Base-by-base conservation (phyloP, 2,888 invertebrate genomes). In the Drosophila ustulata region DNA sequence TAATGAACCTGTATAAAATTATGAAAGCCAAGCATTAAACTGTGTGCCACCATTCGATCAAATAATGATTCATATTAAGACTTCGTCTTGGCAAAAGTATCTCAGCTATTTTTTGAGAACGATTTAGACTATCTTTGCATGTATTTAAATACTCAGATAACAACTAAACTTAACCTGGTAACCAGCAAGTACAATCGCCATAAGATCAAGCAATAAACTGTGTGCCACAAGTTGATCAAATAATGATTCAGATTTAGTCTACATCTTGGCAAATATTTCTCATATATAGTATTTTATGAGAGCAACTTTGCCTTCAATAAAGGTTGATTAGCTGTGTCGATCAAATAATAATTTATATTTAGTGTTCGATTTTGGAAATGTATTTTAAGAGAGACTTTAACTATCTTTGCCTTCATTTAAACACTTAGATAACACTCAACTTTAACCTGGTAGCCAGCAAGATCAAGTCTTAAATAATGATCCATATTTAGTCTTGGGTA, bases 1-100 rank as follows among this genome's bases (percentile, higher is more conserved):
- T 82, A 82, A 84, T 82, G 75, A 80, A 83, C 77, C 84, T 79
- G 72, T 83, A 80, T 3, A 41, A 41, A 72, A 66, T 67, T 71
- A 71, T 73, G 63, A 68, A 70, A 66, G 45, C 61, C 59, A 45
- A 39, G 30, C 50, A 65, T 57, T 13, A 41, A 61, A 32, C 47
- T 45, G 13, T 45, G 13, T 26, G 9, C 25, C 47, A 45, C 37
- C 45, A 52, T 23, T 32, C 62, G 11, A 41, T 57, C 25, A 18
- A 55, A 32, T 13, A 51, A 49, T 50, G 63, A 37, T 11, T 37
- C 11, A 37, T 37, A 11, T 11, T 37, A 11, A 30, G 6, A 4
- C 8, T n/a, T 46, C 7, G 8, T 11, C 7, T 32, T 18, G 18
- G 18, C 7, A 32, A 8, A 32, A 8, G 8, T 32, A 32, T 32